Evolutionary conservation across 2,888 invertebrate genomes (phyloP), one percentile per base, ranked within the genome.

Genomic region (Eupeodes latifasciatus): DNA sequence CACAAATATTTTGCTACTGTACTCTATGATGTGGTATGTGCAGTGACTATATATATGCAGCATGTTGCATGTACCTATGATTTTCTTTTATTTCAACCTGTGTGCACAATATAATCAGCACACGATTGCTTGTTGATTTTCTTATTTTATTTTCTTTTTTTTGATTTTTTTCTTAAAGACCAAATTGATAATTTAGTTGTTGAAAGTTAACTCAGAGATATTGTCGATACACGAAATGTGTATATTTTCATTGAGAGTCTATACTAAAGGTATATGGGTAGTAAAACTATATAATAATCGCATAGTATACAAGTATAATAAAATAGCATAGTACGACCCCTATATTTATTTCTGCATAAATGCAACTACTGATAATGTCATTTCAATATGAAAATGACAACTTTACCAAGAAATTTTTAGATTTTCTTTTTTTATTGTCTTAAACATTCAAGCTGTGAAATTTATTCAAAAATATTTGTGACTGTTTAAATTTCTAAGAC

Each of bases 151-250:
- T 19, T 19, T 40, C 40, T 55, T 75, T 40, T 59, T 44, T n/a
- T 55, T 19, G 27, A 49, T 51, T 69, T 16, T 16, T 66, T 27
- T 76, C 53, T 19, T 80, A 75, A 34, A 59, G 55, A 57, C 69
- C 80, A 44, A 27, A 80, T 80, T 80, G 84, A 84, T 80, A 84
- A 69, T 80, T 74, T 62, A 80, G 75, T 84, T 80, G 81, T 71
- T 80, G 84, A 75, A 62, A 71, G 67, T 57, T 80, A 51, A 55
- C 64, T 83, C 19, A 16, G 51, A 10, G 27, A 76, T 62, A 57
- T 71, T 76, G 61, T 19, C 57, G 27, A 66, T 80, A 49, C 67
- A 67, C 59, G 12, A 74, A 62, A 19, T 19, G 40, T 44, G 19
- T 72, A 62, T 49, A 66, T 53, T 40, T 66, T 55, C 71, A 71